Conservation (phyloP, 2,113 vertebrate genomes). For the Parus major region DNA sequence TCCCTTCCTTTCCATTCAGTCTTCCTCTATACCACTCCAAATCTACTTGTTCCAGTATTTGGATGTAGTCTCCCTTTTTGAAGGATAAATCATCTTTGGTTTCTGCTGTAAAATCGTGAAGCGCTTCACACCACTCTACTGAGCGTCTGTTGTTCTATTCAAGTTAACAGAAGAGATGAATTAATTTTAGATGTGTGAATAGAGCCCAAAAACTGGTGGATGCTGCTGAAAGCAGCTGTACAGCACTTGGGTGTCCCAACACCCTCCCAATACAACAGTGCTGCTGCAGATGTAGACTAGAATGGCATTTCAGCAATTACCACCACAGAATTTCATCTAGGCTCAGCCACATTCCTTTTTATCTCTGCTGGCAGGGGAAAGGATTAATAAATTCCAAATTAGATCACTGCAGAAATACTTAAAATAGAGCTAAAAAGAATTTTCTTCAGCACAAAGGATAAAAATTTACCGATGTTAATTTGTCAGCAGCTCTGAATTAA, state of each 20-base stretch:
- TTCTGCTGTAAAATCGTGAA: slow-evolving; percentile 86
- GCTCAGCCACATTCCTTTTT: not conserved
- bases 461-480: not conserved
- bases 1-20: slow-evolving; percentile 83
- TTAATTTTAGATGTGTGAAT: not conserved
- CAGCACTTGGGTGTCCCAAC: not conserved
- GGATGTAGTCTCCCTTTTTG: slow-evolving; percentile 84
- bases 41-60: slow-evolving; percentile 80
- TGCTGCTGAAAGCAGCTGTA: not conserved
- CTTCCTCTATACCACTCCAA: slow-evolving; percentile 85
- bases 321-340: not conserved
- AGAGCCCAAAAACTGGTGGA: not conserved
- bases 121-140: slow-evolving; percentile 84
- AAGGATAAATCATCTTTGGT: slow-evolving; percentile 85
- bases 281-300: not conserved
- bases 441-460: not conserved
- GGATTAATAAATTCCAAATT: slow-evolving; percentile 25
- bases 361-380: not conserved
- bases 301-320: slow-evolving; percentile 11
- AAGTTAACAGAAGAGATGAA: slow-evolving; percentile 27
- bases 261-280: not conserved
- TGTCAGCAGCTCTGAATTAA: not conserved
- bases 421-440: not conserved
- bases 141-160: slow-evolving; percentile 47
- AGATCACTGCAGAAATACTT: not conserved